These are phyloP conservation scores for Caretta caretta DNA, from an alignment of 2,113 vertebrate species.

Conservation along the genomic window DNA sequence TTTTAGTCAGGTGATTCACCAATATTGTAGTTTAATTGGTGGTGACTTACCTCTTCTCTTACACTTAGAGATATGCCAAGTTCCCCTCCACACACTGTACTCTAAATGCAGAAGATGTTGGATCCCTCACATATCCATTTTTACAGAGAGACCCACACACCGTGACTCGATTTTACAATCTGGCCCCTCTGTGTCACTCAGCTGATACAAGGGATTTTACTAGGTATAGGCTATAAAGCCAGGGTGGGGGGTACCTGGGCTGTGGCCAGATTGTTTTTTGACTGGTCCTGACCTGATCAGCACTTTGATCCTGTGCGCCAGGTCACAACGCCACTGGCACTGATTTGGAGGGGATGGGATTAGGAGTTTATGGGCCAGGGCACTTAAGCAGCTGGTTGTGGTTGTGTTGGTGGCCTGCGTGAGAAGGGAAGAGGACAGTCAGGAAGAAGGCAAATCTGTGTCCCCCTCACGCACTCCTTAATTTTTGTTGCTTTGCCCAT, in stretches of 20 bases:
- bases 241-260: not conserved
- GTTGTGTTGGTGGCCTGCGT: not conserved
- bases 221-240: not conserved
- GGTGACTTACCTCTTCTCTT: conserved; percentile 33
- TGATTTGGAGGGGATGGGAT: not conserved
- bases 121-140: not conserved
- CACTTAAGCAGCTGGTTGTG: not conserved
- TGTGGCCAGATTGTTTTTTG: not conserved
- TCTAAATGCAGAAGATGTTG: not conserved
- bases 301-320: not conserved
- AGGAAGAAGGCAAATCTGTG: not conserved
- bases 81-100: conserved; percentile 49
- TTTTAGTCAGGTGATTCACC: not conserved
- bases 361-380: not conserved
- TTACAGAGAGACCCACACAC: not conserved
- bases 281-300: not conserved
- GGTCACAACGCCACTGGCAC: not conserved
- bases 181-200: not conserved
- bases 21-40: not conserved
- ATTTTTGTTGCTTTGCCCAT: no score
- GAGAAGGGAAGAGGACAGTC: not conserved
- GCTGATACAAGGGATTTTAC: not conserved
- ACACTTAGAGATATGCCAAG: conserved; percentile 53
- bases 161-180: not conserved
- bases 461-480: no score